Base-by-base conservation (phyloP, 2,113 vertebrate species). In the Dromaius novaehollandiae region DNA sequence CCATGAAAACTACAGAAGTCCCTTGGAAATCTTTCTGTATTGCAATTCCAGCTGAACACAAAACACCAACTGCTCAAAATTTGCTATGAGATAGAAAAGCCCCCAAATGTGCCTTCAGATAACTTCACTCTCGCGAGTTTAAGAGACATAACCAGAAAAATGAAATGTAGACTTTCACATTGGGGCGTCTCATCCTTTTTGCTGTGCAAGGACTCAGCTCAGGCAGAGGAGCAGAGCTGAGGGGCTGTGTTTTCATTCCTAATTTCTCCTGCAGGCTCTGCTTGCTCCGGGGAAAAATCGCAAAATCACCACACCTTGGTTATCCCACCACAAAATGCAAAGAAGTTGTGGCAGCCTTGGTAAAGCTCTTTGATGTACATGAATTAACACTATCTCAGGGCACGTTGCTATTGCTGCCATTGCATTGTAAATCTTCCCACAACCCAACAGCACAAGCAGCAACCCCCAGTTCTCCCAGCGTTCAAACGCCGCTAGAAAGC, bases 261-360 rank as follows among this genome's bases (percentile, higher is more conserved):
- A 22, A 28, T 5, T 7, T n/a, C 69, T 58, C 2, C 56, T 34
- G 56, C 56, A 34, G 18, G 30, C 32, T 34, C 56, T 60, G 30
- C 56, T 32, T 58, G 0, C 42, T 90, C 70, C 3, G 48, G 24
- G 20, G 26, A 32, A 58, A 87, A 46, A 25, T 9, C 6, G 36
- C 4, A 7, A 51, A 60, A 69, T 46, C 8, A 0, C 16, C 40
- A 63, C 26, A 24, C 30, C 58, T 73, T 3, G 0, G 9, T 79
- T 50, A 44, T 28, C 25, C 19, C 61, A 38, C 17, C 48, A 13
- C 24, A 25, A 89, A 82, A 51, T 19, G 7, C 20, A 61, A 48
- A 48, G 64, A 26, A 26, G 36, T 24, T 0, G 0, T 3, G 2
- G 28, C 53, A 78, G 12, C 25, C 65, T 76, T 82, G 53, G 32